Evolutionary conservation across 2,113 vertebrate genomes (phyloP).

Genomic region (Amazona vittata): DNA sequence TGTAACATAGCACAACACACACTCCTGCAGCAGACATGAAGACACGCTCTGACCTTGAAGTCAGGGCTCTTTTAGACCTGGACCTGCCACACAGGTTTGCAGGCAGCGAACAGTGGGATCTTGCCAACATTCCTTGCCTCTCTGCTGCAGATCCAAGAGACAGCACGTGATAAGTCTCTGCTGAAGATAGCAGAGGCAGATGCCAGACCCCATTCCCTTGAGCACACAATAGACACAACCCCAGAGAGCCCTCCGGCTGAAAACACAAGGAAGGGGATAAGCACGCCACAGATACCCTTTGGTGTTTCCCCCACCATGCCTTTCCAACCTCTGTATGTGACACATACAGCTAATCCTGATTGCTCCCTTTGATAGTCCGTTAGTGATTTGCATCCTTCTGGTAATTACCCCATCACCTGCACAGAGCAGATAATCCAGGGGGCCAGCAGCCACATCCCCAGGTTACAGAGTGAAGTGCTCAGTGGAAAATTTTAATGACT

Average conservation of each 20-base stretch:
- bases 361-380: neutral
- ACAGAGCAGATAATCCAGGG: neutral
- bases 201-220: neutral
- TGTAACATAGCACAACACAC: neutral
- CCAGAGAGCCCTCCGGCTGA: neutral
- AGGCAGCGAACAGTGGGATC: neutral
- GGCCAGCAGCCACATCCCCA: neutral
- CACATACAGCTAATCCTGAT: neutral
- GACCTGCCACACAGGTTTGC: neutral
- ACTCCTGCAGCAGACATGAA: neutral
- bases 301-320: neutral
- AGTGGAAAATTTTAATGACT: conserved; percentile 62
- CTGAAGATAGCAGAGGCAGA: neutral
- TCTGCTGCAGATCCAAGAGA: neutral
- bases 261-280: neutral
- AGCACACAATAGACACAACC: neutral
- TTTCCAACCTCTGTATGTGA: neutral
- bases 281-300: neutral
- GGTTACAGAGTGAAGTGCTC: conserved; percentile 33
- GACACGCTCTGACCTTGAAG: neutral
- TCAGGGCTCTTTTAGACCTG: neutral
- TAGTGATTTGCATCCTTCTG: neutral
- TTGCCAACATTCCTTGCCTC: neutral
- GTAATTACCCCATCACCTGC: conserved; percentile 27
- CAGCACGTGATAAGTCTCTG: rapidly evolving